Evolutionary conservation across 2,888 invertebrate genomes (phyloP), one percentile per base, ranked within the genome.

Genomic region (Drosophila anomalipes): DNA sequence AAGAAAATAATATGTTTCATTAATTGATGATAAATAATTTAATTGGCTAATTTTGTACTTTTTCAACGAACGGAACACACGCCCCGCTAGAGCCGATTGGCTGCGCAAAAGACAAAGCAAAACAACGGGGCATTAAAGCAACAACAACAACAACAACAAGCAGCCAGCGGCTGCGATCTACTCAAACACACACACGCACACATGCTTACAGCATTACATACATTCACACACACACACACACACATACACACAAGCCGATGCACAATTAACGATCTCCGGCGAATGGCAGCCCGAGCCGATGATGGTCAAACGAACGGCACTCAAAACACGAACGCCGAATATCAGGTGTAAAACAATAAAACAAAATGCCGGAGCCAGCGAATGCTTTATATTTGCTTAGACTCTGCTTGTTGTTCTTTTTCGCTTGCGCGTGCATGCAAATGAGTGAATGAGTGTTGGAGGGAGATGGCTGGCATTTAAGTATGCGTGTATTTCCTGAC

Each of bases 281-380:
- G 89, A 90, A 88, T 86, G 51, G 74, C 72, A 79, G 72, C 39
- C 60, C 75, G 74, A 74, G 74, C 82, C 89, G 83, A 81, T 89
- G 86, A 79, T 86, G 86, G 85, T 85, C 88, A 85, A 78, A 63
- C 72, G 83, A 72, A 44, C 71, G 65, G 19, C 70, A 37, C 53
- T 14, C 57, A 57, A n/a, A 47, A 53, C 63, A 68, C 82, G 65
- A 72, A 59, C 73, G 57, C 37, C 12, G 39, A 57, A 56, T 63
- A 71, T 54, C 68, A 88, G 89, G 86, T 86, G 85, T 68, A 78
- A 82, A 74, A 53, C 70, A 74, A 77, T 74, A 84, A 84, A 80
- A 87, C 75, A 84, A 76, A 70, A 77, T 74, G 82, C 39, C 68
- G 70, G 69, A 49, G 53, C 54, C 33, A 32, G 44, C 26, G 51